Conservation (phyloP, 2,113 vertebrate genomes). For the Nycticryphes semicollaris region DNA sequence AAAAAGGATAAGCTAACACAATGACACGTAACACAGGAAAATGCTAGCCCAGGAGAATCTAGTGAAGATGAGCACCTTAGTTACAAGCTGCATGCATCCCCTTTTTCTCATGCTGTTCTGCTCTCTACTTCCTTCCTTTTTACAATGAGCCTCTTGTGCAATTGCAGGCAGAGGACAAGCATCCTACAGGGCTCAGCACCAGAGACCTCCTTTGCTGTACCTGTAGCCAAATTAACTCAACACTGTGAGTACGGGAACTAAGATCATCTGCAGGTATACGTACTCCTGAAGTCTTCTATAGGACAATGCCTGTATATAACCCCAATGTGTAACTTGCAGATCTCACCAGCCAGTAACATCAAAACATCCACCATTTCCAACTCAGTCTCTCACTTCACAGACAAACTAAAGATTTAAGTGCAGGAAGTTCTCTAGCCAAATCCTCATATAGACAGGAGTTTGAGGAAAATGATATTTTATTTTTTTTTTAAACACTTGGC, state of each 20-base stretch:
- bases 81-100: rapidly evolving
- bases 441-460: not conserved
- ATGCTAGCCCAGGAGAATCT: not conserved
- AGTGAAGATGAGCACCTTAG: not conserved
- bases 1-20: not conserved
- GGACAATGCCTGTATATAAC: rapidly evolving
- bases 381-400: not conserved
- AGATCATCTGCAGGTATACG: not conserved
- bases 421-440: not conserved
- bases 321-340: not conserved
- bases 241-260: not conserved
- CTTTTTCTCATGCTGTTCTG: not conserved
- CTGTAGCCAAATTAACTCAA: not conserved
- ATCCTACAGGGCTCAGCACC: not conserved
- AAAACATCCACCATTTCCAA: not conserved
- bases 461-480: not conserved
- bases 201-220: not conserved
- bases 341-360: not conserved
- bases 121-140: not conserved
- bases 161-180: not conserved
- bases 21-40: not conserved
- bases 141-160: not conserved
- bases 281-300: not conserved
- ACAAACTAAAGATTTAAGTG: not conserved
- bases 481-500: not conserved